Conservation (phyloP, 1,140 invertebrate genomes). For the Heliconius hewitsoni region DNA sequence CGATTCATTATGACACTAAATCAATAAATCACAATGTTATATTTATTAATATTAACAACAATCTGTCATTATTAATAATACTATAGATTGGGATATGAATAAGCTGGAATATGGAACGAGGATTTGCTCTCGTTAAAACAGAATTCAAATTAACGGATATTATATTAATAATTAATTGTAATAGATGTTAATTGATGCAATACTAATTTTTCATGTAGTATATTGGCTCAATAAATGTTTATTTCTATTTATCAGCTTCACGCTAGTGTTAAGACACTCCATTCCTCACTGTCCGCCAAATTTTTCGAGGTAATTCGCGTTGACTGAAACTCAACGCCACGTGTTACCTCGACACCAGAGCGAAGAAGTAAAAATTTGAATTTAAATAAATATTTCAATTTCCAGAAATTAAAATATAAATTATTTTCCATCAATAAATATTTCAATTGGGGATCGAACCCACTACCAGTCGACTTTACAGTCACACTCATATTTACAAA, state of each 20-base stretch:
- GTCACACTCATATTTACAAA: not conserved
- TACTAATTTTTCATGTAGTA: not conserved
- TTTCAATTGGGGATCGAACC: too few relatives aligned
- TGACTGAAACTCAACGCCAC: too few relatives aligned
- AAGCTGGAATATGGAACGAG: conserved; percentile 21
- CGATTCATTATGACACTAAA: not conserved
- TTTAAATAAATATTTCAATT: too few relatives aligned
- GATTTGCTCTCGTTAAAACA: conserved; percentile 32
- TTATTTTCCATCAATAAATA: too few relatives aligned
- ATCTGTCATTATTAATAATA: conserved; percentile 42
- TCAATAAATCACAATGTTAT: conserved; percentile 19
- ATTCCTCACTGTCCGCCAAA: too few relatives aligned
- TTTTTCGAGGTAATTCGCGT: too few relatives aligned
- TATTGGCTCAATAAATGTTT: not conserved
- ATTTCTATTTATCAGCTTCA: not conserved
- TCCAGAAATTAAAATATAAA: too few relatives aligned
- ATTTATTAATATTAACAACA: conserved; percentile 21
- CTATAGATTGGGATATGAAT: conserved; percentile 39
- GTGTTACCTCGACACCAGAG: too few relatives aligned
- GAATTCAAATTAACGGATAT: conserved; percentile 25
- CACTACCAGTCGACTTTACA: too few relatives aligned
- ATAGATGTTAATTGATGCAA: conserved; percentile 21
- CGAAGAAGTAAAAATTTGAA: too few relatives aligned
- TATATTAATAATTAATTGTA: conserved; percentile 20
- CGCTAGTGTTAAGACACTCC: too few relatives aligned